These are phyloP conservation scores for Amaurobius ferox DNA, from an alignment of 2,888 invertebrate species.

Conservation along the genomic window DNA sequence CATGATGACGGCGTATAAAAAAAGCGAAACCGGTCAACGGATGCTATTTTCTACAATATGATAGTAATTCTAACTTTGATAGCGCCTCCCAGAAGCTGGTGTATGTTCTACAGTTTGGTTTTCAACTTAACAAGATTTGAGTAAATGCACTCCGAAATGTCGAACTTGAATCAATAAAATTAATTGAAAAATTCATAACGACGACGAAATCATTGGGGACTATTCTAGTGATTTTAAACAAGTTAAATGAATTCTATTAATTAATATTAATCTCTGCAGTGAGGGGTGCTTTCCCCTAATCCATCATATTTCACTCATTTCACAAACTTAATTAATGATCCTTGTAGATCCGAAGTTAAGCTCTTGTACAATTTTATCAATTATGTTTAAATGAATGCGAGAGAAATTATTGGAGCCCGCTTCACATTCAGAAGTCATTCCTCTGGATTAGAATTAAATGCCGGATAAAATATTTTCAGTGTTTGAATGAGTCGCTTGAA, in stretches of 20 bases:
- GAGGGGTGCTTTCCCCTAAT: neutral
- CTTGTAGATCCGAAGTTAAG: slow-evolving; percentile 1
- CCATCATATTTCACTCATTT: neutral
- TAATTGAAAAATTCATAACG: slow-evolving; percentile 5
- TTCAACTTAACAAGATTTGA: too few species aligned
- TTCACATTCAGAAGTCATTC: neutral
- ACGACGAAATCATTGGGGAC: neutral
- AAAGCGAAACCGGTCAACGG: too few species aligned
- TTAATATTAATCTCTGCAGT: neutral
- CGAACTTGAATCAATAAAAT: neutral
- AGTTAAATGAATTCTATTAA: neutral
- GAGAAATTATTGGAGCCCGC: neutral
- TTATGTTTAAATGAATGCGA: neutral
- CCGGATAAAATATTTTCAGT: neutral
- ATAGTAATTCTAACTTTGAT: too few species aligned
- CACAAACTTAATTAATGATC: neutral
- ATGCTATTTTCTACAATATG: too few species aligned
- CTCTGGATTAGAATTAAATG: neutral
- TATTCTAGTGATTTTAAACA: neutral
- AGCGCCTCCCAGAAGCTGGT: too few species aligned
- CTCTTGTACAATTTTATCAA: neutral
- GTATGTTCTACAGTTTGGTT: neutral
- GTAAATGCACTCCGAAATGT: neutral
- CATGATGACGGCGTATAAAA: too few species aligned
- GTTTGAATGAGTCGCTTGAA: neutral